These are phyloP conservation scores for Vultur gryphus DNA, from an alignment of 2,797 vertebrate genomes.

Conservation along the genomic window DNA sequence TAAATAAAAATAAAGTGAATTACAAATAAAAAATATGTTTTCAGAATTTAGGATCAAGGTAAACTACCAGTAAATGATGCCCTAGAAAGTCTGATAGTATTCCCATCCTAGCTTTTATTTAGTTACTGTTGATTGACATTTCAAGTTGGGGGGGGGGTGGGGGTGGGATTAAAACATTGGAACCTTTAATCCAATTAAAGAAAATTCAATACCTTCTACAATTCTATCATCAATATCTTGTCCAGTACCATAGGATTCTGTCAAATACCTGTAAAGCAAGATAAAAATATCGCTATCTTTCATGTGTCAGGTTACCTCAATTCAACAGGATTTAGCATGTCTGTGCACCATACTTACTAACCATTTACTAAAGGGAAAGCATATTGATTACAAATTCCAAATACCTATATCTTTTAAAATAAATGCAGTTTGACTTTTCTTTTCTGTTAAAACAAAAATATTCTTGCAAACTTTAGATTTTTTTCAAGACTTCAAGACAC, in stretches of 20 bases:
- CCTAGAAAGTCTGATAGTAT: neutral
- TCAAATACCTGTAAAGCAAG: slow-evolving; percentile 86
- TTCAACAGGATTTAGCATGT: neutral
- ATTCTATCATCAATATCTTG: slow-evolving; percentile 99
- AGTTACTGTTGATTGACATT: neutral
- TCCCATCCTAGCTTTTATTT: neutral
- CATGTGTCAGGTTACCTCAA: neutral
- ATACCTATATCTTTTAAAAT: neutral
- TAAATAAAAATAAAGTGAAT: neutral
- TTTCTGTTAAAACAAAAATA: neutral
- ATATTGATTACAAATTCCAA: neutral
- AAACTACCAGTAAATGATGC: neutral
- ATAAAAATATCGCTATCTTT: neutral
- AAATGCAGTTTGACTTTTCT: neutral
- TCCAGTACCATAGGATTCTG: slow-evolving; percentile 93
- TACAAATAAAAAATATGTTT: neutral
- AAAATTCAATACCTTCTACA: slow-evolving; percentile 86
- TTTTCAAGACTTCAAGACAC: neutral
- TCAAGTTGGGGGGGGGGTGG: neutral
- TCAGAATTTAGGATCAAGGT: neutral
- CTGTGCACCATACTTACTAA: neutral
- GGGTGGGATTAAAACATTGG: neutral
- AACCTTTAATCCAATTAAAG: neutral
- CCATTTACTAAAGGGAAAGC: neutral
- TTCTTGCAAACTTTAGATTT: neutral